Conservation (phyloP, 1,140 invertebrate species). For the Dendroctonus valens region DNA sequence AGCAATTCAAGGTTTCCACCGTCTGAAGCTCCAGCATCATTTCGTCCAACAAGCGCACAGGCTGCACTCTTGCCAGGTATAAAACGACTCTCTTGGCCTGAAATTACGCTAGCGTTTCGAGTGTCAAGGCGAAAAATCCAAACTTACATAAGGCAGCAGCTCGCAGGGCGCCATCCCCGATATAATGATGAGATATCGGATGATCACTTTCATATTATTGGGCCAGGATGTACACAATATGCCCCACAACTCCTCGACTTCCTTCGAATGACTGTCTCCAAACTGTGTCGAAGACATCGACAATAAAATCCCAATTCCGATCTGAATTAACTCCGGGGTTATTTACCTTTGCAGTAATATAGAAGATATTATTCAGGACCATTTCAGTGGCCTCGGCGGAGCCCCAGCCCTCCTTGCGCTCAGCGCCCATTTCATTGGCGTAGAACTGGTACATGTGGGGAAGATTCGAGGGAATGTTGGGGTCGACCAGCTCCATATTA, state of each 20-base stretch:
- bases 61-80: constrained; percentile 85
- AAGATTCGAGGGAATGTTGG: constrained; percentile 85
- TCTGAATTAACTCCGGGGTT: background rate
- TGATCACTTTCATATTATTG: constrained; percentile 95
- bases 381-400: constrained; percentile 99
- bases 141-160: constrained; percentile 80
- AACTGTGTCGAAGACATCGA: constrained; percentile 62
- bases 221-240: constrained; percentile 94
- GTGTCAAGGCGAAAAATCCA: background rate
- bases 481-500: constrained; percentile 98
- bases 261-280: constrained; percentile 91
- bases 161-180: constrained; percentile 93
- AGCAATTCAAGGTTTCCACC: constrained; percentile 91
- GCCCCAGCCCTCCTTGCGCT: constrained; percentile 88
- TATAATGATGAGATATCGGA: constrained; percentile 96
- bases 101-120: constrained; percentile 12
- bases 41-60: constrained; percentile 91
- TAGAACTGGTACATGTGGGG: constrained; percentile 81
- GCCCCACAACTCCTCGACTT: constrained; percentile 94
- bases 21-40: constrained; percentile 96
- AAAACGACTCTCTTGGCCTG: constrained; percentile 93
- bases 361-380: constrained; percentile 98
- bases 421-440: constrained; percentile 66
- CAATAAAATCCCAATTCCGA: background rate
- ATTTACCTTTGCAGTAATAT: constrained; percentile 90